phyloP scores from a whole-genome alignment of 1,140 invertebrate species.

The Drosophila miranda region DNA sequence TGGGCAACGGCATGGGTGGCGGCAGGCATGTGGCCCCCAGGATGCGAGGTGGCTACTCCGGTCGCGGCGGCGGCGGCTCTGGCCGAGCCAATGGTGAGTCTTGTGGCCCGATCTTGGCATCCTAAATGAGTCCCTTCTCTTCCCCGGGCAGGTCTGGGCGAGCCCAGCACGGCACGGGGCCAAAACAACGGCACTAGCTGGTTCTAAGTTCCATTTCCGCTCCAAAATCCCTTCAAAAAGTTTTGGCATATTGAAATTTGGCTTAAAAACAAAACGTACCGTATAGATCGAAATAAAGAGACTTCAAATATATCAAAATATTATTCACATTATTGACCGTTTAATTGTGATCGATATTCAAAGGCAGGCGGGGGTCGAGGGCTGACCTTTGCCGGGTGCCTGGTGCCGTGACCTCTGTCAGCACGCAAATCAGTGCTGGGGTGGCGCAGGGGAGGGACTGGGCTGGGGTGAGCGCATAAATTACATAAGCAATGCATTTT shows the following conservation, averaged over 20 bases:
- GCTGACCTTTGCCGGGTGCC: slow-evolving; percentile 34
- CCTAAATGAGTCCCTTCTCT: too few relatives aligned
- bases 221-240: too few relatives aligned
- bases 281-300: too few relatives aligned
- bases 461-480: slow-evolving; percentile 53
- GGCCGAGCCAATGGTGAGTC: slow-evolving; percentile 34
- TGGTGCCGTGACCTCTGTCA: slow-evolving; percentile 71
- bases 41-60: slow-evolving; percentile 25
- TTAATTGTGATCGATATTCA: slow-evolving; percentile 53
- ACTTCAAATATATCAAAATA: slow-evolving; percentile 7
- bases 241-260: neutral
- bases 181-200: neutral
- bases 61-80: slow-evolving; percentile 19
- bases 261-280: neutral
- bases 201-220: slow-evolving; percentile 13
- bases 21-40: neutral
- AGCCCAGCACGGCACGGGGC: slow-evolving; percentile 7
- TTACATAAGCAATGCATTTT: slow-evolving; percentile 63
- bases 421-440: slow-evolving; percentile 8
- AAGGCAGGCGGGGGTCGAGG: slow-evolving; percentile 47
- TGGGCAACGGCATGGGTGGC: slow-evolving; percentile 4
- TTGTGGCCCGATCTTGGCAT: too few relatives aligned
- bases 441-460: neutral
- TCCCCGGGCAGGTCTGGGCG: slow-evolving; percentile 25
- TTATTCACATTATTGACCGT: slow-evolving; percentile 15